Evolutionary conservation across 2,888 invertebrate species (phyloP).

Genomic region (Phaonia tiefii): DNA sequence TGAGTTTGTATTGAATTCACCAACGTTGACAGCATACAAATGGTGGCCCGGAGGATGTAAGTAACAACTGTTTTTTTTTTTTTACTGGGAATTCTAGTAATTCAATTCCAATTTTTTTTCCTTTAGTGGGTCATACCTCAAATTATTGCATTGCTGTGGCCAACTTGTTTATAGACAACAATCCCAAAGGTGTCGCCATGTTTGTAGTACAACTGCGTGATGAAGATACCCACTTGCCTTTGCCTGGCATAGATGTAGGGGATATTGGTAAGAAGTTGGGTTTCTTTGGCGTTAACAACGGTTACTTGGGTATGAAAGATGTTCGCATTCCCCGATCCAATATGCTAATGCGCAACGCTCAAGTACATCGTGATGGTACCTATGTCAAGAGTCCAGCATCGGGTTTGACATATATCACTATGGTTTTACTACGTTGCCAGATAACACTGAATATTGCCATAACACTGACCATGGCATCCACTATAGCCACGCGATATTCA

Average conservation of each 20-base stretch:
- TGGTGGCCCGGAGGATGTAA: constrained; percentile 98
- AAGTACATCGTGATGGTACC: constrained; percentile 95
- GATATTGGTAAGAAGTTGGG: constrained; percentile 97
- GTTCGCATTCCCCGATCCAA: constrained; percentile 93
- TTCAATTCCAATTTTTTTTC: constrained; percentile 17
- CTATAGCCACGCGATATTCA: constrained; percentile 95
- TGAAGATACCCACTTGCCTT: constrained; percentile 91
- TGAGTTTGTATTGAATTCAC: constrained; percentile 93
- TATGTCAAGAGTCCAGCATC: constrained; percentile 90
- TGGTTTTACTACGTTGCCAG: constrained; percentile 94
- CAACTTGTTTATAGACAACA: constrained; percentile 90
- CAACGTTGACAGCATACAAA: constrained; percentile 93
- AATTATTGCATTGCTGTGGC: constrained; percentile 96
- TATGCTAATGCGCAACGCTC: constrained; percentile 95
- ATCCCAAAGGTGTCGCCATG: constrained; percentile 93
- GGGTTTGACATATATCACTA: constrained; percentile 91
- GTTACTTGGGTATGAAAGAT: constrained; percentile 92
- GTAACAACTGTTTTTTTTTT: constrained; percentile 77
- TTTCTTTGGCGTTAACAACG: constrained; percentile 94
- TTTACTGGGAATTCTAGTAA: background rate
- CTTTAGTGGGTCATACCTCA: constrained; percentile 91
- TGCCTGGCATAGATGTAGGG: constrained; percentile 93
- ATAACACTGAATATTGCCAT: constrained; percentile 87
- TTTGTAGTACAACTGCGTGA: constrained; percentile 96
- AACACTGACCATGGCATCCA: constrained; percentile 89